phyloP scores from a whole-genome alignment of 2,888 invertebrate genomes.

The Acrobasis suavella region DNA sequence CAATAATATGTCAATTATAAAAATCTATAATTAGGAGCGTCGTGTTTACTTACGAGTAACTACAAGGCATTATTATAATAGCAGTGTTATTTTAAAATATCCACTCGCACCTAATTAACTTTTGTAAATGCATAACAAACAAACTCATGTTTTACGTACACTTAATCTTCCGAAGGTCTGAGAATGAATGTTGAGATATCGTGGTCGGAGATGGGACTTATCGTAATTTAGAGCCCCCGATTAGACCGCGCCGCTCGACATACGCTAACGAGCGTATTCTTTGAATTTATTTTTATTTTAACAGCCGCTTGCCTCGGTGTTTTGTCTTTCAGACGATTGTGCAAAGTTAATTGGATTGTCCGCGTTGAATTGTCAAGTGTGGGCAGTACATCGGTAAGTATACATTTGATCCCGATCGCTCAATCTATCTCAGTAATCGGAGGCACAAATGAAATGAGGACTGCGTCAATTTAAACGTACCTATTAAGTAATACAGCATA shows the following conservation, averaged over 20 bases:
- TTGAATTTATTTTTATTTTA: constrained; percentile 72
- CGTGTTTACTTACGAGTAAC: too few relatives aligned
- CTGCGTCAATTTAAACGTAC: too few relatives aligned
- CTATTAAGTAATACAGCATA: too few relatives aligned
- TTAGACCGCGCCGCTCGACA: constrained; percentile 73
- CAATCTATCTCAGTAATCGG: constrained; percentile 42
- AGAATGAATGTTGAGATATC: constrained; percentile 76
- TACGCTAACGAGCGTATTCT: constrained; percentile 76
- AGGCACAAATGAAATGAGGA: constrained; percentile 24
- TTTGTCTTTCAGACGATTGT: constrained; percentile 72
- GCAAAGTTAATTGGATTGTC: constrained; percentile 73
- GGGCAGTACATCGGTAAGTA: constrained; percentile 42
- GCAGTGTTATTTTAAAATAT: constrained; percentile 36
- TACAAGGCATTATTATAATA: background rate
- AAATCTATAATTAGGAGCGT: too few relatives aligned
- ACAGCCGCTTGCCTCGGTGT: constrained; percentile 71
- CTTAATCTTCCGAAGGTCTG: constrained; percentile 65
- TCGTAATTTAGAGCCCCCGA: constrained; percentile 79
- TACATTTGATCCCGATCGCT: constrained; percentile 41
- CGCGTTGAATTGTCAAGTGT: constrained; percentile 50
- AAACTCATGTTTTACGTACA: constrained; percentile 63
- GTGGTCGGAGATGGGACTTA: constrained; percentile 69
- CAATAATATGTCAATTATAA: too few relatives aligned
- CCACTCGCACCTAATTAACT: constrained; percentile 27
- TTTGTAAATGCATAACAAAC: constrained; percentile 54